Evolutionary conservation across 2,888 invertebrate genomes (phyloP).

Genomic region (Leptura quadrifasciata): DNA sequence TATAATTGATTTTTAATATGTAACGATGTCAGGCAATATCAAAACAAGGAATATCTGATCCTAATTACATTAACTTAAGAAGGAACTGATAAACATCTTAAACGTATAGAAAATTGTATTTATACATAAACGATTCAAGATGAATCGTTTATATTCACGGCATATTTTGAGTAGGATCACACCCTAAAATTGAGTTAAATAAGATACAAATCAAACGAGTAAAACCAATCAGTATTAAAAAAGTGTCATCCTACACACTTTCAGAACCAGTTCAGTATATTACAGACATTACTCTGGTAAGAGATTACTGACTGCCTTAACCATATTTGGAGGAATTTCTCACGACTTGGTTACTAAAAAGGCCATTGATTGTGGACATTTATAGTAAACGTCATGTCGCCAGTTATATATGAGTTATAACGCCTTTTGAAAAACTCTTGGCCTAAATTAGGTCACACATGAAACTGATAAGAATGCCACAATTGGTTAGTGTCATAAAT

Average conservation of each 20-base stretch:
- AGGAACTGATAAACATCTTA: background rate
- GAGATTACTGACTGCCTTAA: conserved; percentile 49
- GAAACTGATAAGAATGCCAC: conserved; percentile 18
- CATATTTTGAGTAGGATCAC: conserved; percentile 16
- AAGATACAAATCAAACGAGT: conserved; percentile 39
- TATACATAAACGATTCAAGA: background rate
- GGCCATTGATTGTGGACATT: conserved; percentile 59
- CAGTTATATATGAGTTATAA: conserved; percentile 16
- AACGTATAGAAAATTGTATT: background rate
- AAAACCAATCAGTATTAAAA: conserved; percentile 31
- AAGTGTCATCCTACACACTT: conserved; percentile 50
- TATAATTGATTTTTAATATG: no score
- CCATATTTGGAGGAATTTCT: conserved; percentile 67
- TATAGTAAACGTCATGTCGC: background rate
- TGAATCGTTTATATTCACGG: background rate
- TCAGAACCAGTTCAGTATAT: conserved; percentile 50
- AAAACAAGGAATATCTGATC: no score
- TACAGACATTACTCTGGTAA: conserved; percentile 18
- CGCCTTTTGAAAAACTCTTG: conserved; percentile 6
- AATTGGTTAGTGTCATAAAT: conserved; percentile 18
- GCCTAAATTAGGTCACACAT: conserved; percentile 19
- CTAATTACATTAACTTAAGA: background rate
- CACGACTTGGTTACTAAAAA: conserved; percentile 67
- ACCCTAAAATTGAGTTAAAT: conserved; percentile 19
- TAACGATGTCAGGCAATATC: no score